These are phyloP conservation scores for Leucophenga maculata DNA, from an alignment of 2,888 invertebrate genomes.

Conservation along the genomic window DNA sequence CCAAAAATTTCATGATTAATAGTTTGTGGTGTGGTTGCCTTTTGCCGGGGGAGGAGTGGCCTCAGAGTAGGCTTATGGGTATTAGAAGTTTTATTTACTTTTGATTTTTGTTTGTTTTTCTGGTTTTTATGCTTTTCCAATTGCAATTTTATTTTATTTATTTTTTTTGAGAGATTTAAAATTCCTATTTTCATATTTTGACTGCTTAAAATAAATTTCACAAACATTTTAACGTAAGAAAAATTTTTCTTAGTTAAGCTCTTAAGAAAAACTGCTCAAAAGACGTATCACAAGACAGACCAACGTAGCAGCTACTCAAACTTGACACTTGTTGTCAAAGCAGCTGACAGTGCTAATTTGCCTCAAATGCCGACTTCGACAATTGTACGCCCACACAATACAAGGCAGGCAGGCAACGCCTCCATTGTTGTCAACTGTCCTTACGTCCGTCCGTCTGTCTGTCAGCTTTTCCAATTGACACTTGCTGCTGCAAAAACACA, in stretches of 20 bases:
- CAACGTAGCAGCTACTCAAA: slow-evolving; percentile 28
- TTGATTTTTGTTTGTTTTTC: slow-evolving; percentile 54
- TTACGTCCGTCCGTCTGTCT: not conserved
- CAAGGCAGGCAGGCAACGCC: slow-evolving; percentile 47
- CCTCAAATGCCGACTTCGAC: slow-evolving; percentile 31
- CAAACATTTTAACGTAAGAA: not conserved
- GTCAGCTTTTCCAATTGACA: slow-evolving; percentile 49
- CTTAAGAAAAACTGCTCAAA: not conserved
- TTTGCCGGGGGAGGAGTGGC: not conserved
- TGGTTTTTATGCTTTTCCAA: not conserved
- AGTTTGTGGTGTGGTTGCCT: slow-evolving; percentile 35
- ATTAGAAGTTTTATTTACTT: slow-evolving; percentile 36
- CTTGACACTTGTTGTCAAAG: slow-evolving; percentile 62
- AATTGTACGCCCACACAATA: slow-evolving; percentile 7
- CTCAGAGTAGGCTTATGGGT: not conserved
- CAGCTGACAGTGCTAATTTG: slow-evolving; percentile 50
- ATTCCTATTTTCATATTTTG: not conserved
- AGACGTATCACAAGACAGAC: slow-evolving; percentile 39
- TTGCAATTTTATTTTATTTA: not conserved
- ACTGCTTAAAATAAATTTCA: not conserved
- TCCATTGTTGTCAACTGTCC: not conserved
- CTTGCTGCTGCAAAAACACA: slow-evolving; percentile 46
- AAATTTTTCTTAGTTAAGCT: not conserved
- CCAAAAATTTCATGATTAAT: slow-evolving; percentile 57
- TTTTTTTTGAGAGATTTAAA: not conserved